Percentiles rank a stretch among this genome's conserved stretches.
Conservation (phyloP, 2,797 vertebrate genomes). For the Brachyrhaphis roseni region DNA sequence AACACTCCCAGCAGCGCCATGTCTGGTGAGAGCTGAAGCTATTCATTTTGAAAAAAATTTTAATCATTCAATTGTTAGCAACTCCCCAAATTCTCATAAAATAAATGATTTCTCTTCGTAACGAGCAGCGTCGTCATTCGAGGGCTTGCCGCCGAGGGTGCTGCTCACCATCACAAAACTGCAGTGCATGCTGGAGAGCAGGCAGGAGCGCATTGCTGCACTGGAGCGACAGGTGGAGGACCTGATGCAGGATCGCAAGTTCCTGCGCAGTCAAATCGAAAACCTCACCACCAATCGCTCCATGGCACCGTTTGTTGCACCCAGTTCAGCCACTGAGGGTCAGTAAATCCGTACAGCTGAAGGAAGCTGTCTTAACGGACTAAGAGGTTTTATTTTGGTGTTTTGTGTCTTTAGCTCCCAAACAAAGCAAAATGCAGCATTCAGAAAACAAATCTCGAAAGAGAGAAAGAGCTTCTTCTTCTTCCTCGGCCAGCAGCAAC, state of each 20-base stretch:
- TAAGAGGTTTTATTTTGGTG: not conserved
- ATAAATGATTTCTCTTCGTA: not conserved
- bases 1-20: slow-evolving; percentile 81
- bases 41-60: not conserved
- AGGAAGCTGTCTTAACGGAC: not conserved
- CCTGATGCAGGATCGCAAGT: slow-evolving; percentile 81
- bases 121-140: slow-evolving; percentile 54
- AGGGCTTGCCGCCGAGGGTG: slow-evolving; percentile 71
- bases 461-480: slow-evolving; percentile 65
- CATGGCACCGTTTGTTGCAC: slow-evolving; percentile 48
- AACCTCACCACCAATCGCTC: slow-evolving; percentile 77
- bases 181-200: slow-evolving; percentile 80
- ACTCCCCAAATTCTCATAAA: not conserved
- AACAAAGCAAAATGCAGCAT: slow-evolving; percentile 63
- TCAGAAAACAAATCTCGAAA: slow-evolving; percentile 72
- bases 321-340: slow-evolving; percentile 62
- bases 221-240: slow-evolving; percentile 80
- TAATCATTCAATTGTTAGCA: not conserved
- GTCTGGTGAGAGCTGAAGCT: slow-evolving; percentile 60
- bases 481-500: slow-evolving; percentile 58
- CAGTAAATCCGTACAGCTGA: not conserved
- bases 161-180: slow-evolving; percentile 79
- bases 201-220: slow-evolving; percentile 75
- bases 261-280: slow-evolving; percentile 80
- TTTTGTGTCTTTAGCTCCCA: slow-evolving; percentile 36